Percentiles rank a stretch among this genome's conserved stretches.
Evolutionary conservation across 2,113 vertebrate genomes (phyloP).

Genomic region (Xenopus laevis): DNA sequence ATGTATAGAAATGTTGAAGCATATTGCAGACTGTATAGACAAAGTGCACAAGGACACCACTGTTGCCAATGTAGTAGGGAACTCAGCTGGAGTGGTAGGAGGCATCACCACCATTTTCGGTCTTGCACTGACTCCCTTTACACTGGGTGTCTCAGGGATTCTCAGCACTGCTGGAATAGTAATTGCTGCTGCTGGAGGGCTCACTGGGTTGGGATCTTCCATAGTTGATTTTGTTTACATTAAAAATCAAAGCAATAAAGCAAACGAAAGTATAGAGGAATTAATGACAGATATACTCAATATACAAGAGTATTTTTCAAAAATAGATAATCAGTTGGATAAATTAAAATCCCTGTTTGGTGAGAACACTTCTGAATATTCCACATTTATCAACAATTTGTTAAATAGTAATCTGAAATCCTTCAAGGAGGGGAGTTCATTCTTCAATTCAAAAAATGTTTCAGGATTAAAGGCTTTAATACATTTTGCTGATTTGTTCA

Average conservation of each 20-base stretch:
- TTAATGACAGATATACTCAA: slow-evolving; percentile 63
- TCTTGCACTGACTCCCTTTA: slow-evolving; percentile 66
- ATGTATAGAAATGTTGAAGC: slow-evolving; percentile 54
- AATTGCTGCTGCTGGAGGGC: slow-evolving; percentile 66
- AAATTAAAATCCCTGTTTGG: too few species aligned
- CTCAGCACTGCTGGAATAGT: slow-evolving; percentile 66
- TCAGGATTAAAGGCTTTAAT: slow-evolving; percentile 39
- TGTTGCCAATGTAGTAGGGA: slow-evolving; percentile 57
- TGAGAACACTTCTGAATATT: too few species aligned
- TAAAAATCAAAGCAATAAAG: slow-evolving; percentile 65
- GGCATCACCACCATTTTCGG: slow-evolving; percentile 65
- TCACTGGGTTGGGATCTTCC: slow-evolving; percentile 65
- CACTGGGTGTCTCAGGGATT: slow-evolving; percentile 62
- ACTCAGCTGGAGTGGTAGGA: slow-evolving; percentile 63
- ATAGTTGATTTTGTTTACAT: slow-evolving; percentile 65
- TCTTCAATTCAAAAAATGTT: too few species aligned
- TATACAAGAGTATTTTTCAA: slow-evolving; percentile 35
- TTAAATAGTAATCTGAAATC: too few species aligned
- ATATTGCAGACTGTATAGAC: slow-evolving; percentile 59
- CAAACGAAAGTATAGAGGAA: slow-evolving; percentile 67
- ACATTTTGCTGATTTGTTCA: slow-evolving; percentile 47
- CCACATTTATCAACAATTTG: too few species aligned
- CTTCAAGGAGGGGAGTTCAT: too few species aligned
- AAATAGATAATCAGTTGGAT: too few species aligned
- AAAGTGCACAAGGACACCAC: slow-evolving; percentile 59